Evolutionary conservation across 2,888 invertebrate species (phyloP), one percentile per base, ranked within the genome.

Genomic region (Acronicta aceris): DNA sequence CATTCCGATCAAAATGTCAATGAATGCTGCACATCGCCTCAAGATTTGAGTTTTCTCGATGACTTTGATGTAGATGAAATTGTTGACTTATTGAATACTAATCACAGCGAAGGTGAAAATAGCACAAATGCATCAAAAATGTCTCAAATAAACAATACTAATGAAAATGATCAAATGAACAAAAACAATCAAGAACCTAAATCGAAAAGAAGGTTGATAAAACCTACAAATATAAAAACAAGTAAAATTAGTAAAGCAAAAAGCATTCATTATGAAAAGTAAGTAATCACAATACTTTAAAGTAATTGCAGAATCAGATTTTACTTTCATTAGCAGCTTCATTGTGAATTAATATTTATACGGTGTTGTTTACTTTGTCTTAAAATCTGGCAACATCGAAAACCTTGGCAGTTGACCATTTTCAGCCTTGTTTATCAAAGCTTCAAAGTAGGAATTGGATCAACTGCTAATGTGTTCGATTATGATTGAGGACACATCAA

Each of bases 41-140:
- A 68, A 48, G 91, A 92, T 59, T 67, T 91, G 30, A 88, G 87
- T 72, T 92, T 92, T 67, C 81, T 92, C 12, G 91, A 92, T 59
- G 91, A 91, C 65, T 80, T 93, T 6, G 81, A 92, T 73, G 76
- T 90, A 27, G 92, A 92, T 69, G 91, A 89, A 80, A 89, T 93
- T 21, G 87, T 88, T 2, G 80, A 89, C 47, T 86, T 82, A 65
- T 78, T 68, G 10, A 43, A 54, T 36, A 17, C 12, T 10, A 40
- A 33, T 47, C 21, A 41, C 17, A 46, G 10, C 21, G 10, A 50
- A 48, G 7, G 16, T 1, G 40, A 68, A 6, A 1, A 17, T 43
- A 42, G 50, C 15, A 17, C 54, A 33, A 47, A 21, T 33, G 16
- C 5, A n/a, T 27, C 42, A 51, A 30, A 51, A 42, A 48, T 5